These are phyloP conservation scores for Leptinotarsa undecemlineata DNA, from an alignment of 1,140 invertebrate genomes.

Conservation along the genomic window DNA sequence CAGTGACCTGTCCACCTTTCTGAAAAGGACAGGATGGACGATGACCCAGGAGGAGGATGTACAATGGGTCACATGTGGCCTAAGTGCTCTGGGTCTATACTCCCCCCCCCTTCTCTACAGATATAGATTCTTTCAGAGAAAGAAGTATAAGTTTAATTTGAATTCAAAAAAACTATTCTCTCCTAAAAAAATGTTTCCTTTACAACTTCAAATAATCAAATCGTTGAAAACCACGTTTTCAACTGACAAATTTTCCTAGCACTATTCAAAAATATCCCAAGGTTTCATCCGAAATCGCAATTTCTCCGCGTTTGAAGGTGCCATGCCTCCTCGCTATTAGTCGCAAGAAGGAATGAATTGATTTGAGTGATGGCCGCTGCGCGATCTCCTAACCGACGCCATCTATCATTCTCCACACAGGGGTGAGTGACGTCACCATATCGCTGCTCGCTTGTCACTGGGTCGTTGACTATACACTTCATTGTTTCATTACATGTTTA, in stretches of 20 bases:
- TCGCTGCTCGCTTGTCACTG: constrained; percentile 26
- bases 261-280: neutral
- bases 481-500: constrained; percentile 40
- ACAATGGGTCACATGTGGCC: too few relatives aligned
- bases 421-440: constrained; percentile 37
- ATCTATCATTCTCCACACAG: constrained; percentile 41
- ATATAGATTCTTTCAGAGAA: too few relatives aligned
- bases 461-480: constrained; percentile 36
- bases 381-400: constrained; percentile 46
- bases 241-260: neutral
- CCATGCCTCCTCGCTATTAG: constrained; percentile 10
- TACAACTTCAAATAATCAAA: too few relatives aligned
- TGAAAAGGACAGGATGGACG: too few relatives aligned
- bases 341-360: constrained; percentile 38
- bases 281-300: neutral
- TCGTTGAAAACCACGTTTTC: neutral
- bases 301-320: neutral
- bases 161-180: too few relatives aligned
- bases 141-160: too few relatives aligned
- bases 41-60: too few relatives aligned
- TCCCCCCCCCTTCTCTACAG: too few relatives aligned
- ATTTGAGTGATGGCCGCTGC: constrained; percentile 48
- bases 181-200: too few relatives aligned
- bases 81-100: too few relatives aligned
- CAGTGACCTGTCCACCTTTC: too few relatives aligned